Evolutionary conservation across 1,140 invertebrate genomes (phyloP).

Genomic region (Hyphantria cunea): DNA sequence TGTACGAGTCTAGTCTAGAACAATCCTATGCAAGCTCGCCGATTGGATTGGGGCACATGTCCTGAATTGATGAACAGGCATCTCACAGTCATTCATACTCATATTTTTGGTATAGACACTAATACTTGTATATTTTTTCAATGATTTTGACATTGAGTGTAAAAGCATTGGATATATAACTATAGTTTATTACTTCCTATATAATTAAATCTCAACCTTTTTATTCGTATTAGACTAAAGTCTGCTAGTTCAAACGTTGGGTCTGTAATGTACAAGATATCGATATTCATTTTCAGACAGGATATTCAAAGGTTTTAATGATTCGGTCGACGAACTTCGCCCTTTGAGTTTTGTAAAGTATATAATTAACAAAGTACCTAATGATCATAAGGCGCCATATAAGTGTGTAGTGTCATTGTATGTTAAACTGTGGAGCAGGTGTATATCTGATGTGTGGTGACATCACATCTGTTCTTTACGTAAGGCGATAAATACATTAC

Average conservation of each 20-base stretch:
- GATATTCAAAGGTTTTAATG: too few species aligned
- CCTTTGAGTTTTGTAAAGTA: too few species aligned
- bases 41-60: slow-evolving; percentile 72
- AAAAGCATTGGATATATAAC: too few species aligned
- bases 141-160: too few species aligned
- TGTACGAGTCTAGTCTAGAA: slow-evolving; percentile 75
- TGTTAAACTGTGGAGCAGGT: slow-evolving; percentile 17
- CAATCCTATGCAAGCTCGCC: slow-evolving; percentile 64
- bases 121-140: slow-evolving; percentile 1
- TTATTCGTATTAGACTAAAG: too few species aligned
- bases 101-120: slow-evolving; percentile 14
- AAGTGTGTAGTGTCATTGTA: slow-evolving; percentile 2
- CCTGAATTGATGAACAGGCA: slow-evolving; percentile 72
- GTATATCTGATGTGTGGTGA: slow-evolving; percentile 1
- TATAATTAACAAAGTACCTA: not conserved
- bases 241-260: too few species aligned
- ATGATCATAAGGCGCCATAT: slow-evolving; percentile 5
- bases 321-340: too few species aligned
- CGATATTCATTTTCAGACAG: too few species aligned
- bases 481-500: slow-evolving; percentile 7
- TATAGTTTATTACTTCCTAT: too few species aligned
- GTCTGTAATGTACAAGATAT: too few species aligned
- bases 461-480: slow-evolving; percentile 11
- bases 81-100: slow-evolving; percentile 32
- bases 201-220: too few species aligned